These are phyloP conservation scores for Nasua narica DNA, from an alignment of 2,797 vertebrate genomes.

Conservation along the genomic window DNA sequence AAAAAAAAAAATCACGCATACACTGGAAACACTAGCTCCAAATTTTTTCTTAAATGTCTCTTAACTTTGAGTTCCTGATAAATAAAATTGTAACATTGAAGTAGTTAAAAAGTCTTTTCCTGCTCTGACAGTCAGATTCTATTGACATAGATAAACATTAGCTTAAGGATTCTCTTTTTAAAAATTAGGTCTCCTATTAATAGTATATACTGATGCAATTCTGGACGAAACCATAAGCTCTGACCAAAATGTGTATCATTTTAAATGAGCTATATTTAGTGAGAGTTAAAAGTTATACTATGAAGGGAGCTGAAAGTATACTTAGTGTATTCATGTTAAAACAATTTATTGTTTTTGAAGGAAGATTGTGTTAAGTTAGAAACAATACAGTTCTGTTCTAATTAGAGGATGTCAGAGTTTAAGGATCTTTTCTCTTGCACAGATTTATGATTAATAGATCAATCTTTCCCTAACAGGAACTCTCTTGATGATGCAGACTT, in stretches of 20 bases:
- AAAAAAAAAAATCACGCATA: background rate
- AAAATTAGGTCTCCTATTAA: background rate
- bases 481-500: conserved; percentile 32
- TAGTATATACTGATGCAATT: background rate
- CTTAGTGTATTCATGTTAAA: background rate
- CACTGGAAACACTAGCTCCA: background rate
- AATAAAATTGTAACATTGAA: background rate
- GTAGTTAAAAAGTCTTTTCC: background rate
- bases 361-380: background rate
- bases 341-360: conserved; percentile 41
- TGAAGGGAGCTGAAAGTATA: background rate
- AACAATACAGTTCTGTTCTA: conserved; percentile 36
- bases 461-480: conserved; percentile 42
- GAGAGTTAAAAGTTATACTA: background rate
- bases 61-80: background rate
- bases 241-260: background rate
- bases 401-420: conserved; percentile 19
- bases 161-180: background rate
- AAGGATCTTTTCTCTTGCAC: conserved; percentile 23
- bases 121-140: background rate
- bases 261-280: background rate
- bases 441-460: conserved; percentile 44
- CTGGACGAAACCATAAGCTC: background rate
- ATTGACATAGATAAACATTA: background rate
- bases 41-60: background rate